Percentiles rank a stretch among this genome's conserved stretches.
phyloP scores from a whole-genome alignment of 2,797 vertebrate species.

The Gymnodraco acuticeps region DNA sequence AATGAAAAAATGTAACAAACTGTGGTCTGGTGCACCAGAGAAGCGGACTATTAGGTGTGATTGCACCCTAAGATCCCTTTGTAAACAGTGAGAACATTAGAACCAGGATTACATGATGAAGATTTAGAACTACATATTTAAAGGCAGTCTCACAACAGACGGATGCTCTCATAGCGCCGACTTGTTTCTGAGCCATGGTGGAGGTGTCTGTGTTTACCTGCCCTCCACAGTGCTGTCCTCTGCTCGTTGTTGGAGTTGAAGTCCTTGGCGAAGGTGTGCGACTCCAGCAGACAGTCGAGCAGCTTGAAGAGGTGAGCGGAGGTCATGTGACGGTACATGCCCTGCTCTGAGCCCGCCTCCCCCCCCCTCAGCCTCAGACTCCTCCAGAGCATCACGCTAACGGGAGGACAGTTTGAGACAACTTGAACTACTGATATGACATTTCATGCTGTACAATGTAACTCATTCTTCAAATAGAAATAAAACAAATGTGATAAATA shows the following conservation, averaged over 20 bases:
- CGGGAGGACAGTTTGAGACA: neutral
- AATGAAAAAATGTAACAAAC: no score
- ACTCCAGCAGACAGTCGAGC: conserved; percentile 96
- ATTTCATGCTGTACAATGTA: neutral
- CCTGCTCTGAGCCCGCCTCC: conserved; percentile 83
- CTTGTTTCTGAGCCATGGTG: neutral
- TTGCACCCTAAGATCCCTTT: neutral
- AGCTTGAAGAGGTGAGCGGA: conserved; percentile 96
- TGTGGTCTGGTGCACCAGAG: no score
- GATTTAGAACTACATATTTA: neutral
- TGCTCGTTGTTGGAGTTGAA: conserved; percentile 99
- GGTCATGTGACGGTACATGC: conserved; percentile 95
- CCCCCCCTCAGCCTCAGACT: conserved; percentile 83
- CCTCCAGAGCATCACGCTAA: conserved; percentile 91
- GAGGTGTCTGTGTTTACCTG: conserved; percentile 81
- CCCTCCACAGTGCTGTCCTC: conserved; percentile 95
- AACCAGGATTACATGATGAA: neutral
- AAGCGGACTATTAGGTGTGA: no score
- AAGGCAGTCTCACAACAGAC: neutral
- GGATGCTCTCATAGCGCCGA: neutral
- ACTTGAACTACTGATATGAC: neutral
- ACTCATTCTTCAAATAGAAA: neutral
- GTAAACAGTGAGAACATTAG: neutral
- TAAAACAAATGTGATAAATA: neutral
- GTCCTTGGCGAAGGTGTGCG: conserved; percentile 95